These are phyloP conservation scores for Corythornis madagascariensis DNA, from an alignment of 2,113 vertebrate species.

Conservation along the genomic window DNA sequence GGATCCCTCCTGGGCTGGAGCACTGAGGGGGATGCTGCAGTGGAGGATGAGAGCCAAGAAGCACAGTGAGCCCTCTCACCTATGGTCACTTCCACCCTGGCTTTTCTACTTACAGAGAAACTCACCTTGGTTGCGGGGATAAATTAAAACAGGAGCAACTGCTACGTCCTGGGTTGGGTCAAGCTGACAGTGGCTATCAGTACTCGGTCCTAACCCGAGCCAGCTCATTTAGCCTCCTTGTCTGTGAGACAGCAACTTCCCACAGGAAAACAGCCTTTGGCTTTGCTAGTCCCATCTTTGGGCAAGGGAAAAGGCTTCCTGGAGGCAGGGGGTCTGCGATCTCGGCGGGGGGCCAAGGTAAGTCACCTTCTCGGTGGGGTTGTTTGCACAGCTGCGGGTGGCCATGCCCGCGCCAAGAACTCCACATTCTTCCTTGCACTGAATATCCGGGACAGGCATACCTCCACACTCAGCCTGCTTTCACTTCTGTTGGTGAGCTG, in stretches of 20 bases:
- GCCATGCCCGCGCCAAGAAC: neutral
- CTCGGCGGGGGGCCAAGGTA: neutral
- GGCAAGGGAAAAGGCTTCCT: neutral
- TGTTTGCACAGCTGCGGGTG: slow-evolving; percentile 49
- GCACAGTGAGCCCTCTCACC: neutral
- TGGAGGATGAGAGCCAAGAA: neutral
- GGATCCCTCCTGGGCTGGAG: neutral
- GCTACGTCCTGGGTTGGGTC: neutral
- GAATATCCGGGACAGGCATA: slow-evolving; percentile 28
- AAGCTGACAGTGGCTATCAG: neutral
- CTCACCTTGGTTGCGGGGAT: neutral
- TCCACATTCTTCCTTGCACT: neutral
- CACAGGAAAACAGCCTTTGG: neutral
- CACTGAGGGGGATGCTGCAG: neutral
- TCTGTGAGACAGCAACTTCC: neutral
- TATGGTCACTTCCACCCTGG: accelerated
- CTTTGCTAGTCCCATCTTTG: neutral
- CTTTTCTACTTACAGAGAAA: neutral
- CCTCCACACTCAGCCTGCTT: neutral
- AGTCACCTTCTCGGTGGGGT: neutral
- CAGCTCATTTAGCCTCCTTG: neutral
- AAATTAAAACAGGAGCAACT: neutral
- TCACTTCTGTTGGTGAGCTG: neutral
- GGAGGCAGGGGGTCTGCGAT: neutral
- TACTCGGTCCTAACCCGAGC: neutral